Conservation (phyloP, 2,113 vertebrate species). For the Tiliqua scincoides region DNA sequence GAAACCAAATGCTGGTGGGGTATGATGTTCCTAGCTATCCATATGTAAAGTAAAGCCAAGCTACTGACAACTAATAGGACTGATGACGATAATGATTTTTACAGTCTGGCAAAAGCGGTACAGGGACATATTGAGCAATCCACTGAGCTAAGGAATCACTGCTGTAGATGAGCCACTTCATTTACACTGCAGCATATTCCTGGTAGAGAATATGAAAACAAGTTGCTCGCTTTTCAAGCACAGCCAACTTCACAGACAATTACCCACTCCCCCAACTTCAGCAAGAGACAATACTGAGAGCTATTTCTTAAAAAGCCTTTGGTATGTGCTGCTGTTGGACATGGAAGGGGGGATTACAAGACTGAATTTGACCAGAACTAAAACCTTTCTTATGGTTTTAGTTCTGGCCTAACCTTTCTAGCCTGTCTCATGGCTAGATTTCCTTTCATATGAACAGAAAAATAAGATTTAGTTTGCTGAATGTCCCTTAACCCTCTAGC, state of each 20-base stretch:
- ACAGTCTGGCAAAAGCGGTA: too few species aligned
- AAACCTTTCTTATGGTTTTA: too few species aligned
- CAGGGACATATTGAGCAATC: too few species aligned
- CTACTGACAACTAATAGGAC: too few species aligned
- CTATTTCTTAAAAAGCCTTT: not conserved
- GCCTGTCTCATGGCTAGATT: fast-evolving
- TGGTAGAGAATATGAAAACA: not conserved
- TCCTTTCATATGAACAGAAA: conserved; percentile 3
- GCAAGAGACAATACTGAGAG: not conserved
- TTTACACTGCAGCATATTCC: not conserved
- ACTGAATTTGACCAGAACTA: not conserved
- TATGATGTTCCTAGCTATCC: too few species aligned
- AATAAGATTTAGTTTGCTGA: conserved; percentile 16
- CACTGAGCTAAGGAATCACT: too few species aligned
- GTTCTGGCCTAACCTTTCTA: too few species aligned
- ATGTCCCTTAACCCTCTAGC: not conserved
- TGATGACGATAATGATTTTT: too few species aligned
- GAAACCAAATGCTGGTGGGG: too few species aligned
- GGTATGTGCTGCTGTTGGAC: not conserved
- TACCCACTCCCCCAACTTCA: not conserved
- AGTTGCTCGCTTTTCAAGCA: not conserved
- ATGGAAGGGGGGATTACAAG: too few species aligned
- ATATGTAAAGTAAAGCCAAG: too few species aligned
- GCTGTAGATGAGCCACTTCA: not conserved
- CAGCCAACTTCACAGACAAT: not conserved